Base-by-base conservation (phyloP, 2,888 invertebrate genomes). In the Rhingia campestris region DNA sequence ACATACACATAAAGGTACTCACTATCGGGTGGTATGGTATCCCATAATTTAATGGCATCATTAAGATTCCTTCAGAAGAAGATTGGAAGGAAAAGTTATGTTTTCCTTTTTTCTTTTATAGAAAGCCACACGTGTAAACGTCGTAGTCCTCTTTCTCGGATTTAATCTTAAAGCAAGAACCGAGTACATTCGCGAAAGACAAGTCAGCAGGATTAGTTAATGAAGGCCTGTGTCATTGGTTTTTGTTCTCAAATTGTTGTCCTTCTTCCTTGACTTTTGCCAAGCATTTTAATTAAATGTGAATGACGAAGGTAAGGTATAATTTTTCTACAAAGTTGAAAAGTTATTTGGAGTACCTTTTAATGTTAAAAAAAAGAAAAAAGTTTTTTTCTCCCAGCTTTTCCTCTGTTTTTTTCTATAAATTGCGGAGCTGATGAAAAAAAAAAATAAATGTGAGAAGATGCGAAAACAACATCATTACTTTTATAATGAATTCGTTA, bases 31-130 rank as follows among this genome's bases (percentile, higher is more conserved):
- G 3, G 43, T 41, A 59, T 6, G 30, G 33, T 56, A 49, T 58
- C 69, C 54, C 43, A 74, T 67, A 74, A 63, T 69, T 67, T 76
- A 82, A 82, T 79, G 64, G 64, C 77, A 82, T 82, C 82, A 79
- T 82, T 82, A 79, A 74, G 77, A 64, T 77, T 77, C 63, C 73
- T 45, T 69, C 59, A n/a, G 41, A 37, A 41, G 30, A 51, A 56
- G 39, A 47, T 35, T 41, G 49, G 56, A 54, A 51, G 45, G 12
- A 54, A 70, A 72, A 70, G 51, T 63, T 72, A 14, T 58, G 4
- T 30, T 66, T 54, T 22, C 30, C 37, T 41, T 51, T 59, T 51
- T 32, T 35, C 14, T 35, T 41, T 39, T 30, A 49, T 12, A 4
- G 35, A 30, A 43, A 43, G 35, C 51, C 58, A 56, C 37, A 51